Base-by-base conservation (phyloP, 2,797 vertebrate genomes). In the Salmo trutta region DNA sequence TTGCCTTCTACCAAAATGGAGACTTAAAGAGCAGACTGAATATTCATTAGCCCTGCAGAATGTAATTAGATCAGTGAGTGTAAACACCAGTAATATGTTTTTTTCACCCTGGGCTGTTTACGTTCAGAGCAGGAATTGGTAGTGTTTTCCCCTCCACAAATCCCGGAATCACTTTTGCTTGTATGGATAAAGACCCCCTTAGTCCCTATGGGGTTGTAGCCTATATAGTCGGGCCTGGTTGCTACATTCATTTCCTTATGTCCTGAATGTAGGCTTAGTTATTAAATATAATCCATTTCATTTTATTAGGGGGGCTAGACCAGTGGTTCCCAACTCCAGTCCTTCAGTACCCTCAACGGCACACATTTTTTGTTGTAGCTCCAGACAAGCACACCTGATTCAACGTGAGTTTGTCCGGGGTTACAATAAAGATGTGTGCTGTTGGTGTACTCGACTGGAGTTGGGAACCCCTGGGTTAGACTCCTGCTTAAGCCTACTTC, bases 61-160 rank as follows among this genome's bases (percentile, higher is more conserved):
- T 27, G 33, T 17, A 78, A 85, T 87, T 86, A 84, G 78, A 47
- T 89, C 84, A 85, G 62, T 69, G 52, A 16, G 76, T 53, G 83
- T 81, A 82, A 90, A 90, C 82, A 80, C 54, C 75, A 17, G 75
- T 80, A 80, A 86, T 81, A 79, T 84, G 82, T 87, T 89, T 83
- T 77, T 84, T 83, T 85, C 79, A 80, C 84, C 84, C 75, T 5
- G 54, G 74, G 80, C 80, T 87, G 82, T 90, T 90, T 85, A 84
- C 72, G 56, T 68, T 82, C 78, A 82, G 71, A 65, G 47, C 75
- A 67, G 79, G 75, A 87, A 84, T 83, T 2, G 0, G 16, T 19
- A 0, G 4, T 29, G n/a, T 19, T 7, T 27, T n/a, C 52, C 70
- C 70, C 31, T 31, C 4, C 16, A 56, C 71, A 19, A 73, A 73